These are phyloP conservation scores for Sipha flava DNA, from an alignment of 1,140 invertebrate genomes.

Conservation along the genomic window DNA sequence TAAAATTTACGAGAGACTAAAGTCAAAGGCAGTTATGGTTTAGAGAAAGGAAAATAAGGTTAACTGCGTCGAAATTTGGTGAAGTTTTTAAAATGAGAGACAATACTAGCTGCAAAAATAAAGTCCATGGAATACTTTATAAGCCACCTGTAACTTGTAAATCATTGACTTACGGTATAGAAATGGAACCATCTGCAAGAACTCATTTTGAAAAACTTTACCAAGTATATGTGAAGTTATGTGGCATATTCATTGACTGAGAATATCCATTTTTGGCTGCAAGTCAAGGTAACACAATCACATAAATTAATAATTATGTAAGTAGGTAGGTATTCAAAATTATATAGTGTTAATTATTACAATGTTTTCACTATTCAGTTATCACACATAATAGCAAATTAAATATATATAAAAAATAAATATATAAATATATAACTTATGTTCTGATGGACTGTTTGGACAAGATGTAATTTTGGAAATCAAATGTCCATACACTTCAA, in stretches of 20 bases:
- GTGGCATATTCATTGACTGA: background rate
- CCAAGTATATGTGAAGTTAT: background rate
- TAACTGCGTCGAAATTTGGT: background rate
- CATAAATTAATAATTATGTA: no score
- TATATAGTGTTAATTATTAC: no score
- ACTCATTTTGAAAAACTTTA: background rate
- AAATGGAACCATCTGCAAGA: background rate
- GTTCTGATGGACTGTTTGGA: background rate
- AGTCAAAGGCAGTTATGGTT: background rate
- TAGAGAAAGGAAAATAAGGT: background rate
- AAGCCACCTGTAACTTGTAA: background rate
- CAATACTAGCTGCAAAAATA: background rate
- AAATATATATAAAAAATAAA: background rate
- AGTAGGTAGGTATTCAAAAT: no score
- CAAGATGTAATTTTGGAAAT: background rate
- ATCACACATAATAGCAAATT: no score
- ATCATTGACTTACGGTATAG: background rate
- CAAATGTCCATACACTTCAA: background rate
- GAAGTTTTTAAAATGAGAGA: background rate
- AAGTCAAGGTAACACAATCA: background rate
- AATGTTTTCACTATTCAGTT: no score
- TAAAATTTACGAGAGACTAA: background rate
- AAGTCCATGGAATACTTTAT: background rate
- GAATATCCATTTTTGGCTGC: background rate
- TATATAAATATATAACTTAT: background rate